phyloP scores from a whole-genome alignment of 23 tunicate genomes.

The Trididemnum clinides region DNA sequence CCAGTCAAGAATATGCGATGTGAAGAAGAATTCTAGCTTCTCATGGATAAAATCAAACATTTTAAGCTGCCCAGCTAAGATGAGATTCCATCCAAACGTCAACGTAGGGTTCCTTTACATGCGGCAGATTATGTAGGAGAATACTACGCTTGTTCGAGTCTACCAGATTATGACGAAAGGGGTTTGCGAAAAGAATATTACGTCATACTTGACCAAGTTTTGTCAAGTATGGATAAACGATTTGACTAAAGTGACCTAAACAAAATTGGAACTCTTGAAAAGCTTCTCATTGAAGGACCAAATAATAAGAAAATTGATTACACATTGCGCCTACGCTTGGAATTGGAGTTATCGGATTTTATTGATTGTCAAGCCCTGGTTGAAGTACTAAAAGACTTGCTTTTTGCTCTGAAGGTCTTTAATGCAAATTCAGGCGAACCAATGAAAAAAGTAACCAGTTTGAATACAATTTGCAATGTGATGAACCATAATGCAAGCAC shows the following conservation, averaged over 20 bases:
- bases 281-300: constrained; percentile 20
- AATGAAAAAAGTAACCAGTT: constrained; percentile 15
- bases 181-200: constrained; percentile 33
- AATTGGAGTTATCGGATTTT: constrained; percentile 19
- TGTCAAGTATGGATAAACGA: constrained; percentile 27
- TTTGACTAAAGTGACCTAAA: constrained; percentile 18
- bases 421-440: constrained; percentile 22
- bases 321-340: constrained; percentile 34
- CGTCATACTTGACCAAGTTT: constrained; percentile 27
- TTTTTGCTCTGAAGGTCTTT: constrained; percentile 18
- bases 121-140: constrained; percentile 28
- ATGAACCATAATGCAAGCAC: constrained; percentile 27
- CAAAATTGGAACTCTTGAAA: constrained; percentile 17
- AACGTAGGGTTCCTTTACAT: constrained; percentile 20
- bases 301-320: constrained; percentile 19
- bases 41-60: constrained; percentile 20
- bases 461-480: constrained; percentile 28
- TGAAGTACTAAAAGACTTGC: constrained; percentile 27
- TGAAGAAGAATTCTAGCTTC: constrained; percentile 22
- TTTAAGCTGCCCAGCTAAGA: constrained; percentile 25
- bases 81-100: constrained; percentile 24
- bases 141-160: constrained; percentile 31
- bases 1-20: constrained; percentile 16
- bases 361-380: constrained; percentile 31
- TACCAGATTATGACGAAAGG: constrained; percentile 26